Base-by-base conservation (phyloP, 2,888 invertebrate species). In the Tuberolachnus salignus region DNA sequence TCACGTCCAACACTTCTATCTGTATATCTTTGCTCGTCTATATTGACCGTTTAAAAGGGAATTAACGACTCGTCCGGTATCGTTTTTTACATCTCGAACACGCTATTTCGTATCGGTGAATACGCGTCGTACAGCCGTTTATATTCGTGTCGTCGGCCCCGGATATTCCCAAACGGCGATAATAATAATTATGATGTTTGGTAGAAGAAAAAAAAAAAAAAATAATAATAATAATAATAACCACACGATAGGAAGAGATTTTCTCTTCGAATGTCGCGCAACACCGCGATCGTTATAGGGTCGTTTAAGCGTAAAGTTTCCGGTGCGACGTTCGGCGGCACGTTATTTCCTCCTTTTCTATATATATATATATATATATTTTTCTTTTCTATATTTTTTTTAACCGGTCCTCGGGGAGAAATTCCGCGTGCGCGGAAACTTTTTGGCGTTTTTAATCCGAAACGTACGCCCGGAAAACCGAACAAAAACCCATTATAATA, bases 371-470 rank as follows among this genome's bases (percentile, higher is more conserved):
- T n/a, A n/a, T n/a, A n/a, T n/a, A n/a, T 75, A 67, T 75, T 75
- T 34, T 75, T 26, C 57, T 11, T 66, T 34, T 72, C 57, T 67
- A 55, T 34, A 67, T 26, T 49, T 11, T 66, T 34, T 72, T 66
- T 67, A 55, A 75, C 66, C 26, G 46, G 67, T 49, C 75, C 46
- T 57, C 14, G 14, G 75, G 66, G 75, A 16, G 4, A 75, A 75
- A 75, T 75, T 67, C 21, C 16, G 1, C 34, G 34, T 10, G 9
- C 46, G 19, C 26, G 55, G 6, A 46, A 57, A 75, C 75, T 67
- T 75, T 74, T 75, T 74, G 34, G 57, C 16, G 66, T 59, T 75
- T 67, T 75, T 66, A 67, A 57, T 67, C 57, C 49, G 66, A 75
- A 19, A n/a, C 19, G 57, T 57, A 16, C 19, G 19, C 49, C 34